A percentile compares a stretch with the other conserved stretches of the same genome.
Evolutionary conservation across 2,888 invertebrate genomes (phyloP).

Genomic region (Acanthosepion pharaonis): DNA sequence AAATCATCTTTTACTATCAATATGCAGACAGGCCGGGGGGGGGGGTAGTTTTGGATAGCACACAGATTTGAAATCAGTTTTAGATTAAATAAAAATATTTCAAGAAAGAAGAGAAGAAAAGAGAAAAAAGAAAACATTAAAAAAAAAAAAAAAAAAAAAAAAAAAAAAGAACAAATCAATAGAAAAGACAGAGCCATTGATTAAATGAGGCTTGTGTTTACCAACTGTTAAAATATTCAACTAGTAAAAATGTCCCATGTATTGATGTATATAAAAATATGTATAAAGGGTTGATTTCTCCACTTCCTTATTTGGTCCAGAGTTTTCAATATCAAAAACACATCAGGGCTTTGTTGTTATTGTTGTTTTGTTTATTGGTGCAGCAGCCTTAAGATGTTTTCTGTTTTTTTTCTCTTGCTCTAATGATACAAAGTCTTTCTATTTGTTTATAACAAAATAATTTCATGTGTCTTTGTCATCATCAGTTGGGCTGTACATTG

Average conservation of each 20-base stretch:
- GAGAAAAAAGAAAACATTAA: neutral
- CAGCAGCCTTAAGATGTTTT: neutral
- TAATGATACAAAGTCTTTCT: neutral
- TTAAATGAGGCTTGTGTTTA: neutral
- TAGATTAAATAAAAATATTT: neutral
- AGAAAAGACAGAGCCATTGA: neutral
- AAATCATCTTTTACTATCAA: neutral
- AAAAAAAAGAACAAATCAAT: neutral
- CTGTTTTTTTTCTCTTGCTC: neutral
- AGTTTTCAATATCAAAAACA: neutral
- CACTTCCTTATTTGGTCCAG: neutral
- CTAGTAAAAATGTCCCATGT: neutral
- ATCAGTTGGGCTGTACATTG: slow-evolving; percentile 72
- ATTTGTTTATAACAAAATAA: neutral
- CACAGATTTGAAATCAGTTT: neutral
- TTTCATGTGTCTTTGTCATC: slow-evolving; percentile 57
- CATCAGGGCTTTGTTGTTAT: neutral
- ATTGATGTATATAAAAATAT: slow-evolving; percentile 5
- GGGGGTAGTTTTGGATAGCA: neutral
- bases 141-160: neutral
- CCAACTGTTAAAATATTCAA: neutral
- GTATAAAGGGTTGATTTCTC: neutral
- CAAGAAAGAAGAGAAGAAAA: too few species aligned
- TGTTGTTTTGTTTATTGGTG: too few species aligned
- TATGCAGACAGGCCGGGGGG: neutral